Evolutionary conservation across 2,888 invertebrate species (phyloP), one percentile per base, ranked within the genome.

Genomic region (Brachyopa scutellaris): DNA sequence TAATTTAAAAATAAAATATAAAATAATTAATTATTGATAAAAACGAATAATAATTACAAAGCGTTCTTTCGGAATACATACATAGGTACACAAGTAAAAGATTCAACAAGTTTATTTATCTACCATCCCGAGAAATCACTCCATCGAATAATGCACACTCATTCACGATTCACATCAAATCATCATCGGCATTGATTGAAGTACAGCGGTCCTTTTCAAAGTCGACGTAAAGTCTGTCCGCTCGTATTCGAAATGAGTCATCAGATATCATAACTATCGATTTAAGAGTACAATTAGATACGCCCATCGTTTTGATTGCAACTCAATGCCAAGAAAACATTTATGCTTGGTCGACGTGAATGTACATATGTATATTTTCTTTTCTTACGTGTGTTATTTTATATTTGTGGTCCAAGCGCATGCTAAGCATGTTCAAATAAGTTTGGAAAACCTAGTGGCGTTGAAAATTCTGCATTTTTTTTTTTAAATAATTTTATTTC

Each of bases 211-310:
- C 61, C 70, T 66, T 77, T 82, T 82, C 77, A 82, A 82, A 82
- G 82, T 55, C 66, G 82, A 82, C 77, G 70, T 59, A 61, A 72
- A 70, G 82, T 82, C 82, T 82, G 77, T 61, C 66, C 77, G 64
- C 77, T 82, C 77, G 69, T 69, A 66, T 64, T 72, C 47, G 31
- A 82, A 76, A 72, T 82, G 82, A 82, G 82, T 82, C 82, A 82
- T 82, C 82, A 82, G 70, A 82, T 82, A 82, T 82, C 72, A 82
- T 77, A 70, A 82, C 82, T 82, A 82, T 82, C 82, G 82, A 82
- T 77, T 82, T 82, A 82, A 82, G 70, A 82, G 82, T 72, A 77
- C 82, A 82, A 82, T 82, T 82, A 82, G 82, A 77, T 77, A 70
- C 82, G 77, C 82, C 82, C 77, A 77, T 72, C 70, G 64, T 61